Evolutionary conservation across 2,888 invertebrate species (phyloP).

Genomic region (Chironomus tentans): DNA sequence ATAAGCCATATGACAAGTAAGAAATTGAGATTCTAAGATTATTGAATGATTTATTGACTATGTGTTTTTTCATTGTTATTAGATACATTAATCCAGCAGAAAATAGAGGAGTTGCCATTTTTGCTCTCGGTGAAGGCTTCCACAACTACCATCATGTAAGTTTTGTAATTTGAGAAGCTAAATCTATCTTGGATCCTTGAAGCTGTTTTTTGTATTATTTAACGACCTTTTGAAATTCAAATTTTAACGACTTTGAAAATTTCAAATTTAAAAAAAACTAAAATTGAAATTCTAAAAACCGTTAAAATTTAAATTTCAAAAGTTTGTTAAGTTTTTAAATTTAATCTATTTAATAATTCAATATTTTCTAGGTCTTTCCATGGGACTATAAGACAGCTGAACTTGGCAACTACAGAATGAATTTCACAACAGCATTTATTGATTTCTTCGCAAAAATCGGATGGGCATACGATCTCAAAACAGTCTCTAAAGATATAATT

Average conservation of each 20-base stretch:
- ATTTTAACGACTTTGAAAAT: too few relatives aligned
- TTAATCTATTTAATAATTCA: neutral
- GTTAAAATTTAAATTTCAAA: neutral
- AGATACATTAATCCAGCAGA: conserved; percentile 43
- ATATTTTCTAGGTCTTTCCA: conserved; percentile 48
- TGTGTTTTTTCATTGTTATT: neutral
- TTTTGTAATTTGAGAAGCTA: neutral
- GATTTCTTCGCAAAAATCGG: conserved; percentile 63
- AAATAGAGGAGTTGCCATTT: conserved; percentile 13
- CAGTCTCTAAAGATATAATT: conserved; percentile 61
- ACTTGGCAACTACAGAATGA: conserved; percentile 21
- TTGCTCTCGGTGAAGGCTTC: conserved; percentile 43
- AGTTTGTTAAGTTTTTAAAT: neutral
- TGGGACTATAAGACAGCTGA: conserved; percentile 45
- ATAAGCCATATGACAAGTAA: conserved; percentile 76
- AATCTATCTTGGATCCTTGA: too few relatives aligned
- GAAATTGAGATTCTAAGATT: neutral
- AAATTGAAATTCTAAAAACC: too few relatives aligned
- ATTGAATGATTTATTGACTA: too few relatives aligned
- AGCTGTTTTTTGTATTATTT: too few relatives aligned
- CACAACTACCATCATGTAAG: conserved; percentile 78
- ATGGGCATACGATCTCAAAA: conserved; percentile 77
- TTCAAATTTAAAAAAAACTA: too few relatives aligned
- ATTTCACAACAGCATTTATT: conserved; percentile 43
- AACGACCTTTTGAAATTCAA: too few relatives aligned